Evolutionary conservation across 2,888 invertebrate species (phyloP).

Genomic region (Caenorhabditis becei): DNA sequence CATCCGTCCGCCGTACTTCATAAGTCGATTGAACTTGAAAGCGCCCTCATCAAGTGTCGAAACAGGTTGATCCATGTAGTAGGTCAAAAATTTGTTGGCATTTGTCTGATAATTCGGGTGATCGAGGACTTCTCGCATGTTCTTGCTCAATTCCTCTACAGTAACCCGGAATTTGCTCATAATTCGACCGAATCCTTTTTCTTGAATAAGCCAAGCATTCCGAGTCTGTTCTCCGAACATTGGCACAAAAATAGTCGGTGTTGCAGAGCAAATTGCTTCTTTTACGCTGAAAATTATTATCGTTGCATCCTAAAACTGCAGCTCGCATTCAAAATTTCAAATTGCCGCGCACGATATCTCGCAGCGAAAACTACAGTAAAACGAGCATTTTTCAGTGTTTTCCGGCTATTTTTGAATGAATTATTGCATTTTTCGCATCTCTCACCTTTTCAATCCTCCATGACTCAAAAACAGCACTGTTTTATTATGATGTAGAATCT

Average conservation of each 20-base stretch:
- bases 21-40: slow-evolving; percentile 40
- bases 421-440: background rate
- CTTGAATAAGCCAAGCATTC: slow-evolving; percentile 47
- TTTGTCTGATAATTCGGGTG: slow-evolving; percentile 40
- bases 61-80: slow-evolving; percentile 54
- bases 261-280: slow-evolving; percentile 51
- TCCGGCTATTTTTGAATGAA: too few relatives aligned
- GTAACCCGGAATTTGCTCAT: slow-evolving; percentile 40
- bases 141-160: slow-evolving; percentile 10
- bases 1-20: slow-evolving; percentile 52
- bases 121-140: slow-evolving; percentile 35
- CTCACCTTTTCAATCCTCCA: slow-evolving; percentile 60
- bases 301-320: too few relatives aligned
- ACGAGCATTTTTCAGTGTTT: too few relatives aligned
- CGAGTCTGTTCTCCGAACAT: slow-evolving; percentile 51
- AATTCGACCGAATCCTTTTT: slow-evolving; percentile 46
- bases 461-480: slow-evolving; percentile 59
- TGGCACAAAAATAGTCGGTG: slow-evolving; percentile 47
- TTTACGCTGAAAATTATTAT: slow-evolving; percentile 40
- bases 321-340: too few relatives aligned
- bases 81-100: slow-evolving; percentile 43
- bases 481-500: slow-evolving; percentile 54
- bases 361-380: too few relatives aligned
- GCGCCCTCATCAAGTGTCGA: slow-evolving; percentile 51
- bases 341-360: background rate